Conservation (phyloP, 37 sponge, comb jelly and placozoan species). For the Spongilla lacustris region DNA sequence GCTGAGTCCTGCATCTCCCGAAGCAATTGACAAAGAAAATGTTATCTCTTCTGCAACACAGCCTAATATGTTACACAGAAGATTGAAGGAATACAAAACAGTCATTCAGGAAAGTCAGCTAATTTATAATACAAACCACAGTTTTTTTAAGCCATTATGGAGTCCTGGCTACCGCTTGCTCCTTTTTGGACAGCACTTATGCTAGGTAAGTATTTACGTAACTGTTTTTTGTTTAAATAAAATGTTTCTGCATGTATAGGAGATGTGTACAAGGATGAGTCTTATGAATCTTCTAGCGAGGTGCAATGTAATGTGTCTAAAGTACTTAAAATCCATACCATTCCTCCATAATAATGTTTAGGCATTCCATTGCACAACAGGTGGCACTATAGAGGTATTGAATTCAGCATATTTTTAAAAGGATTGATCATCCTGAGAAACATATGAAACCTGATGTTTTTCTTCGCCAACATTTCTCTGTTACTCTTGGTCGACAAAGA, state of each 20-base stretch:
- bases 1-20: background rate
- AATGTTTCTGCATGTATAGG: background rate
- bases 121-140: background rate
- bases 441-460: background rate
- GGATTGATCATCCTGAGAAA: background rate
- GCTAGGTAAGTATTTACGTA: too few relatives aligned
- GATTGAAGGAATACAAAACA: background rate
- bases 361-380: background rate
- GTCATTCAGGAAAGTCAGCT: background rate
- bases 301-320: background rate
- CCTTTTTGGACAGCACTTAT: too few relatives aligned
- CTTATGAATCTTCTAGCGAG: too few relatives aligned
- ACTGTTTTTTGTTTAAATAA: background rate
- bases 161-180: too few relatives aligned
- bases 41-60: background rate
- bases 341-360: background rate
- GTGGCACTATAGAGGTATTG: constrained; percentile 4
- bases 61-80: background rate
- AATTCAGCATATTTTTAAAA: constrained; percentile 14
- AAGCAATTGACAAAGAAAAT: background rate
- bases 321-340: background rate
- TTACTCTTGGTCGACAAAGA: background rate
- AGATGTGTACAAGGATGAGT: too few relatives aligned
- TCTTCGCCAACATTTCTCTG: background rate
- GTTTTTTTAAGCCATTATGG: too few relatives aligned